Evolutionary conservation across 2,888 invertebrate genomes (phyloP).

Genomic region (Bursaphelenchus okinawaensis): DNA sequence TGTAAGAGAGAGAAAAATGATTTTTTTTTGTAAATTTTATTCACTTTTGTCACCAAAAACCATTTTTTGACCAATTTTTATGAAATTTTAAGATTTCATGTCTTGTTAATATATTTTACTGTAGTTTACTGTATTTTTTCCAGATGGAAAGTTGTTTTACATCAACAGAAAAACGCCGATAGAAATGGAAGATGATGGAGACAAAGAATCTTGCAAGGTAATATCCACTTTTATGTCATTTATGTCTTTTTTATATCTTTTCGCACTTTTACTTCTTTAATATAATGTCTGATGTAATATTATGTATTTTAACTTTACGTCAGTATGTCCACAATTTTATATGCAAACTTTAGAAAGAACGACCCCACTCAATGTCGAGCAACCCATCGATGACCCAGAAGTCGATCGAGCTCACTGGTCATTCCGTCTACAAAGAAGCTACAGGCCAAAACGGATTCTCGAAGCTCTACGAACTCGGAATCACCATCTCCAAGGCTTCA

Average conservation of each 20-base stretch:
- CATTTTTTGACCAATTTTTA: no score
- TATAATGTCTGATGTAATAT: no score
- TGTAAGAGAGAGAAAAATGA: no score
- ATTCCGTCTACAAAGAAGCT: not conserved
- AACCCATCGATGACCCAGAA: not conserved
- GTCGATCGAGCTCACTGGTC: not conserved
- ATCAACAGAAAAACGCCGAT: not conserved
- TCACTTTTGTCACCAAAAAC: no score
- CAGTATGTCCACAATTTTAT: no score
- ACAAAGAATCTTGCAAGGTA: not conserved
- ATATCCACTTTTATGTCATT: not conserved
- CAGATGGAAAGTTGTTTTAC: not conserved
- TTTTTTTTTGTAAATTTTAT: no score
- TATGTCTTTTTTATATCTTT: not conserved
- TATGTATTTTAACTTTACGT: no score
- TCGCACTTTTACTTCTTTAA: not conserved
- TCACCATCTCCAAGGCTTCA: conserved; percentile 2
- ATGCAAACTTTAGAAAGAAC: not conserved
- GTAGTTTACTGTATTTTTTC: not conserved
- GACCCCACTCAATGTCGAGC: not conserved
- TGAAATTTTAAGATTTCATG: no score
- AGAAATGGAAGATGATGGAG: not conserved
- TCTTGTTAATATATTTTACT: not conserved
- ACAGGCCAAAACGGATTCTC: not conserved
- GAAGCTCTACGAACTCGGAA: not conserved